A percentile compares a stretch with the other conserved stretches of the same genome.
Evolutionary conservation across 1,140 invertebrate genomes (phyloP).

Genomic region (Epicauta chinensis): DNA sequence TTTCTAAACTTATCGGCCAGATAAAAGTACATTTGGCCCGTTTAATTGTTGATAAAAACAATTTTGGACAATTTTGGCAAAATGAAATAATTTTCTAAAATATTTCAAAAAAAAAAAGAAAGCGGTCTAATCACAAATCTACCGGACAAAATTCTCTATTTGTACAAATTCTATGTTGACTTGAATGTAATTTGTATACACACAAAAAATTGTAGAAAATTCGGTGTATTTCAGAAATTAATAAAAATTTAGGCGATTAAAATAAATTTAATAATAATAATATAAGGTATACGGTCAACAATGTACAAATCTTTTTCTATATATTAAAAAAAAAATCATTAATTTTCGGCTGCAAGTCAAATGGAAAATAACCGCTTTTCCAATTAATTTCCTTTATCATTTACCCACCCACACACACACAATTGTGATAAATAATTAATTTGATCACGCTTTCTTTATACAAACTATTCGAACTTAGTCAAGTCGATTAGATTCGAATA

Average conservation of each 20-base stretch:
- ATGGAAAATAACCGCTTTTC: slow-evolving; percentile 23
- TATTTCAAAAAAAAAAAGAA: slow-evolving; percentile 7
- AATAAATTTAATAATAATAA: slow-evolving; percentile 25
- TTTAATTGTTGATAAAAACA: too few species aligned
- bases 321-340: background rate
- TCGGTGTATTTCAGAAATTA: slow-evolving; percentile 17
- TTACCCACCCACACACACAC: too few species aligned
- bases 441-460: slow-evolving; percentile 8
- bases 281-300: slow-evolving; percentile 40
- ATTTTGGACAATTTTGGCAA: too few species aligned
- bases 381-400: too few species aligned
- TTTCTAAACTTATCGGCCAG: too few species aligned
- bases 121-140: slow-evolving; percentile 28
- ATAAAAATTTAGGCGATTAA: slow-evolving; percentile 21
- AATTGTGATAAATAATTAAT: slow-evolving; percentile 13
- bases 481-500: too few species aligned
- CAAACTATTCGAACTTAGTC: slow-evolving; percentile 2
- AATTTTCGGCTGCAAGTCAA: slow-evolving; percentile 24
- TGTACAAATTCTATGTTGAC: slow-evolving; percentile 38
- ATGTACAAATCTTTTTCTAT: slow-evolving; percentile 35
- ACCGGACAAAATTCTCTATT: slow-evolving; percentile 17
- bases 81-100: slow-evolving; percentile 3
- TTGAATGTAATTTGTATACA: slow-evolving; percentile 28
- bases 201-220: slow-evolving; percentile 16
- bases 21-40: too few species aligned